Base-by-base conservation (phyloP, 2,797 vertebrate species). In the Brachyalestes nurse region DNA sequence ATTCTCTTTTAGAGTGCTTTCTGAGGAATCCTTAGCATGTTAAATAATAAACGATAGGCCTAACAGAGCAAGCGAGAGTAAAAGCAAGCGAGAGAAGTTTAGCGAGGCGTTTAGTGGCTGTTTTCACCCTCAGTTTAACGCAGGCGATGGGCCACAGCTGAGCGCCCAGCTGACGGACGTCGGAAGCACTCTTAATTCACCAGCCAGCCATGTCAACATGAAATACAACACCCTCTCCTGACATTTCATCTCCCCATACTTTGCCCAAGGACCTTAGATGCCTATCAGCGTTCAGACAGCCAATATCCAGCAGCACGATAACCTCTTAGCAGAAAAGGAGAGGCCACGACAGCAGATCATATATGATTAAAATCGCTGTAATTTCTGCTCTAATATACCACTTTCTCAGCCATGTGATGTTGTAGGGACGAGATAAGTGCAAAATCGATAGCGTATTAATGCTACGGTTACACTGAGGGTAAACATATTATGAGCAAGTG, bases 121-220 rank as follows among this genome's bases (percentile, higher is more conserved):
- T 88, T 83, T 88, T 87, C 83, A 86, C 79, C 77, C 80, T 86
- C 76, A 78, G 77, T 88, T 88, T 85, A 83, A 75, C 82, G 66
- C 66, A 78, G 76, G 71, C 78, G 77, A 66, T 66, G 79, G 62
- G 70, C 69, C 81, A 82, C 82, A 82, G 74, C 62, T 61, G 76
- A 83, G 80, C 58, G 74, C 79, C 78, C 73, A 55, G 69, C 65
- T 86, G 82, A 86, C 72, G 70, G 80, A 80, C 83, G 66, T 81
- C 23, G 45, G 51, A 76, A 65, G 51, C 64, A 45, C 58, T 40
- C 28, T 75, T 75, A 53, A 84, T 79, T 86, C 80, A 73, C 75
- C 28, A 34, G 45, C 60, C 61, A 12, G 45, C 47, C 45, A 21
- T 80, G 74, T 23, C 57, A n/a, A 72, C 77, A 45, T 79, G 75